Percentiles rank a stretch among this genome's conserved stretches.
Evolutionary conservation across 2,888 invertebrate species (phyloP).

Genomic region (Mythimna impura): DNA sequence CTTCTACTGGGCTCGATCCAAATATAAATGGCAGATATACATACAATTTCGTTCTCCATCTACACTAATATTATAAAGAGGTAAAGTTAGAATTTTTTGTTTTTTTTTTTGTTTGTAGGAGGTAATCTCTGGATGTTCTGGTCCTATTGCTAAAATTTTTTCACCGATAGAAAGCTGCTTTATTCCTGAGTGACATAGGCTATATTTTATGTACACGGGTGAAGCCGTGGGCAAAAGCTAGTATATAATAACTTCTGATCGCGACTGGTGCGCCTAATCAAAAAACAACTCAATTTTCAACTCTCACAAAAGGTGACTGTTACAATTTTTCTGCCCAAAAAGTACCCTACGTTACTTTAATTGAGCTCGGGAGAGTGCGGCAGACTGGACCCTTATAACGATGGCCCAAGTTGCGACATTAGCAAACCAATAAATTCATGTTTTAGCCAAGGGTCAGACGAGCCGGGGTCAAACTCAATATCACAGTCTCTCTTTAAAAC

Average conservation of each 20-base stretch:
- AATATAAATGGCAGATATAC: too few relatives aligned
- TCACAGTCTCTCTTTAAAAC: conserved; percentile 35
- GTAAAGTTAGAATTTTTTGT: too few relatives aligned
- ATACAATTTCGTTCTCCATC: neutral
- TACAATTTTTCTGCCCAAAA: neutral
- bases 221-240: too few relatives aligned
- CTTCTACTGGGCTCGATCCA: neutral
- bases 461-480: conserved; percentile 18
- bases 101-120: too few relatives aligned
- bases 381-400: conserved; percentile 6
- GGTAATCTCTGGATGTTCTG: too few relatives aligned
- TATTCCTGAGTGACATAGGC: too few relatives aligned
- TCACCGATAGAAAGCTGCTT: too few relatives aligned
- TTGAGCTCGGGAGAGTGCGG: neutral
- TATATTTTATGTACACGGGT: too few relatives aligned
- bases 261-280: neutral
- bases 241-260: neutral
- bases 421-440: conserved; percentile 16
- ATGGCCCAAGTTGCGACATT: conserved; percentile 1
- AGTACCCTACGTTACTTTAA: neutral
- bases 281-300: neutral
- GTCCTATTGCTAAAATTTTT: too few relatives aligned
- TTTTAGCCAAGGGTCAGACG: conserved; percentile 4
- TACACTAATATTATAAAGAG: too few relatives aligned
- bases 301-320: neutral